Base-by-base conservation (phyloP, 2,888 invertebrate genomes). In the Diplazon laetatorius region DNA sequence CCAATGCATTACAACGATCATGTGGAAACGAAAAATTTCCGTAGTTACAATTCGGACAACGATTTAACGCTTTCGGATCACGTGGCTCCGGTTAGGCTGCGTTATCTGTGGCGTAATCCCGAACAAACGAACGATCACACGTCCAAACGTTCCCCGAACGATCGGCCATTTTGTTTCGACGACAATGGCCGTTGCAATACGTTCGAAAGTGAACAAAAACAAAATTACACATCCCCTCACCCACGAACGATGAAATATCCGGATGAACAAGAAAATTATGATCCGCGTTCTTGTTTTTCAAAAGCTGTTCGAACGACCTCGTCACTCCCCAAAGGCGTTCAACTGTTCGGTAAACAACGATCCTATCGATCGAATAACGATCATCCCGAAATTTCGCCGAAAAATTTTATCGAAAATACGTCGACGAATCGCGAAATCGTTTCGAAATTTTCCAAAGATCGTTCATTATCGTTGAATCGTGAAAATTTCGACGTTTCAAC, bases 1-100 rank as follows among this genome's bases (percentile, higher is more conserved):
- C n/a, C n/a, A n/a, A n/a, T n/a, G n/a, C n/a, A n/a, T n/a, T n/a
- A n/a, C n/a, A n/a, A n/a, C n/a, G n/a, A n/a, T n/a, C n/a, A n/a
- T n/a, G n/a, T n/a, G n/a, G n/a, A n/a, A n/a, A n/a, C n/a, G n/a
- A 44, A 46, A 10, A 50, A 52, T 8, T 10, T 9, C 16, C 73
- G 69, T 1, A 65, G 55, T n/a, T 80, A 55, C 46, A 78, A 70
- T 55, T 80, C 80, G n/a, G 74, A 78, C 18, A 74, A 80, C 46
- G 78, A 80, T 4, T 10, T 62, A 9, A n/a, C 42, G 20, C 25
- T 42, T 18, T 55, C 50, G 30, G 68, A 74, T 10, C 6, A 50
- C 18, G 30, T 46, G 14, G 30, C 55, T 30, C 55, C 55, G 8
- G 55, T 55, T 9, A 30, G 55, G 55, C 55, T 55, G 1, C 6